phyloP scores from a whole-genome alignment of 1,140 invertebrate species.

The Lepidurus packardi region DNA sequence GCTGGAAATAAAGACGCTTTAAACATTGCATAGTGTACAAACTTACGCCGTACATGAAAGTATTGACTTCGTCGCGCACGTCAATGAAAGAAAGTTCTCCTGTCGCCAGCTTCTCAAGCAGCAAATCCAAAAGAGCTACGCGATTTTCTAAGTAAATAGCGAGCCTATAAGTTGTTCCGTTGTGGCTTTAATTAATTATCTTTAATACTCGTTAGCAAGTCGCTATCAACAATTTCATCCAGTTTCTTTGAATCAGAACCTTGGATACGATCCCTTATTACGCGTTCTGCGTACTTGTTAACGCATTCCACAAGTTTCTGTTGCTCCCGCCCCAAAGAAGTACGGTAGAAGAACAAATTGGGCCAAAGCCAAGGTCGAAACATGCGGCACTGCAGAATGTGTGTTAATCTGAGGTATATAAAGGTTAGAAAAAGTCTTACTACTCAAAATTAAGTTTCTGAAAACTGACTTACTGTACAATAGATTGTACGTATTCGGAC shows the following conservation, averaged over 20 bases:
- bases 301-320: not conserved
- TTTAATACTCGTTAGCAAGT: conserved; percentile 26
- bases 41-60: conserved; percentile 47
- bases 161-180: too few relatives aligned
- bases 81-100: conserved; percentile 47
- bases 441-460: too few relatives aligned
- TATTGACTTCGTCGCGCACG: conserved; percentile 50
- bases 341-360: not conserved
- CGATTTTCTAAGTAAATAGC: conserved; percentile 38
- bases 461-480: conserved; percentile 41
- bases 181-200: too few relatives aligned
- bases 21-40: not conserved
- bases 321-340: not conserved
- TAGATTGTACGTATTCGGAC: conserved; percentile 67
- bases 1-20: not conserved
- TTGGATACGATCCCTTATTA: conserved; percentile 30
- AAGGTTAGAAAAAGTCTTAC: too few relatives aligned
- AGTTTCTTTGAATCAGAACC: not conserved
- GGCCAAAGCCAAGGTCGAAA: not conserved
- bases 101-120: conserved; percentile 47
- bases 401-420: not conserved
- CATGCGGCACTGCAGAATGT: not conserved
- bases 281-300: not conserved
- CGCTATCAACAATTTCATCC: not conserved
- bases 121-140: conserved; percentile 54